A percentile compares a stretch with the other conserved stretches of the same genome.
Evolutionary conservation across 2,113 vertebrate genomes (phyloP).

Genomic region (Rhizomys pruinosus): DNA sequence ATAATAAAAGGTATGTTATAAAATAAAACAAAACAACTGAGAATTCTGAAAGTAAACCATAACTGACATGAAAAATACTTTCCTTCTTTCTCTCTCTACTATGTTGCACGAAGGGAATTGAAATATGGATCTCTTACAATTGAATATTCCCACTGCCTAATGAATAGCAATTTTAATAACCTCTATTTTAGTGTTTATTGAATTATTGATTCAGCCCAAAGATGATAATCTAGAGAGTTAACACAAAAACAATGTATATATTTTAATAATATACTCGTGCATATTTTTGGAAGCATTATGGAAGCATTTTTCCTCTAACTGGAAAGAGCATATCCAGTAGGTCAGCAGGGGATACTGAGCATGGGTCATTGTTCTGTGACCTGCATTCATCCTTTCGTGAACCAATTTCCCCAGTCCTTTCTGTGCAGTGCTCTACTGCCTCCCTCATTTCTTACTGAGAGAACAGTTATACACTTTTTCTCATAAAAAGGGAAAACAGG

Average conservation of each 20-base stretch:
- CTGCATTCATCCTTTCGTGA: background rate
- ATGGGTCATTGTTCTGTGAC: background rate
- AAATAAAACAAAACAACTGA: background rate
- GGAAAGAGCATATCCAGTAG: background rate
- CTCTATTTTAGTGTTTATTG: background rate
- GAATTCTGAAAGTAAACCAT: slow-evolving; percentile 3
- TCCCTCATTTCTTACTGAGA: background rate
- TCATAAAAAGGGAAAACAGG: background rate
- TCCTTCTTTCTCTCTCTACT: background rate
- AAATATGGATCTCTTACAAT: background rate
- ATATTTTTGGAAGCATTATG: slow-evolving; percentile 2
- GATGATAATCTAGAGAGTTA: background rate
- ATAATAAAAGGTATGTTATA: background rate
- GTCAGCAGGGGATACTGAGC: background rate
- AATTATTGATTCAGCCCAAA: slow-evolving; percentile 8
- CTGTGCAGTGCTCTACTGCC: background rate
- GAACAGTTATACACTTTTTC: background rate
- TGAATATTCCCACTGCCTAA: background rate
- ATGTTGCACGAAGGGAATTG: background rate
- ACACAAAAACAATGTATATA: background rate
- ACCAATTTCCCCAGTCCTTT: background rate
- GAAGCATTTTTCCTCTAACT: background rate
- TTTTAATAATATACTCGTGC: background rate
- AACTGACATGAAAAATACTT: background rate
- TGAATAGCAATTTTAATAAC: background rate